These are phyloP conservation scores for Bothrops alternatus DNA, from an alignment of 2,797 vertebrate species.

Conservation along the genomic window DNA sequence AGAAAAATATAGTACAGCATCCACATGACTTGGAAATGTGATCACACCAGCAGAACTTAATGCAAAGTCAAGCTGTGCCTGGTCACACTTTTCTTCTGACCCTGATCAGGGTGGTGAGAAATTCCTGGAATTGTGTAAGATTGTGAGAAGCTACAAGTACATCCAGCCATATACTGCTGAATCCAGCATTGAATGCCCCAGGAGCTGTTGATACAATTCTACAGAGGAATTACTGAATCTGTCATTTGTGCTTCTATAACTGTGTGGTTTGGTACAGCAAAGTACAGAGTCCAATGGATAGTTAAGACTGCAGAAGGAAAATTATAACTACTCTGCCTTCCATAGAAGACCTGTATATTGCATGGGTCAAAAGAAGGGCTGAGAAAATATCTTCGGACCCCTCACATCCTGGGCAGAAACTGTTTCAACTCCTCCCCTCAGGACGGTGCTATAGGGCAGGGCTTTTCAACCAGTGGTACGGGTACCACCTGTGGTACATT, in stretches of 20 bases:
- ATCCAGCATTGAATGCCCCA: background rate
- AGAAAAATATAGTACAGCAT: background rate
- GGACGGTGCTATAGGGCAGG: background rate
- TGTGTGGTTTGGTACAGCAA: background rate
- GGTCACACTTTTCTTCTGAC: background rate
- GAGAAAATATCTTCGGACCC: background rate
- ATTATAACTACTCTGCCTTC: background rate
- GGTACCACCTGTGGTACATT: too few species aligned
- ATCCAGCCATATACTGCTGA: background rate
- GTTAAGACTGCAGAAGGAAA: background rate
- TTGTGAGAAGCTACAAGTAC: background rate
- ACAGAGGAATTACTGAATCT: background rate
- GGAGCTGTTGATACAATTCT: background rate
- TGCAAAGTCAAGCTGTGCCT: background rate
- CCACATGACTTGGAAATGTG: background rate
- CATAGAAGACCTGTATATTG: background rate
- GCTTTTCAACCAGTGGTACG: too few species aligned
- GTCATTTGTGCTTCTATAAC: background rate
- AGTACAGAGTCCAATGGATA: background rate
- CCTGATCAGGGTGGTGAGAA: background rate
- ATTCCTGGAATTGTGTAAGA: background rate
- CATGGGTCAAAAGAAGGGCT: background rate
- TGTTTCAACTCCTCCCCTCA: background rate
- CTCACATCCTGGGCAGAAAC: background rate
- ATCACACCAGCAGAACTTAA: background rate